Base-by-base conservation (phyloP, 2,888 invertebrate genomes). In the Ochlodes sylvanus region DNA sequence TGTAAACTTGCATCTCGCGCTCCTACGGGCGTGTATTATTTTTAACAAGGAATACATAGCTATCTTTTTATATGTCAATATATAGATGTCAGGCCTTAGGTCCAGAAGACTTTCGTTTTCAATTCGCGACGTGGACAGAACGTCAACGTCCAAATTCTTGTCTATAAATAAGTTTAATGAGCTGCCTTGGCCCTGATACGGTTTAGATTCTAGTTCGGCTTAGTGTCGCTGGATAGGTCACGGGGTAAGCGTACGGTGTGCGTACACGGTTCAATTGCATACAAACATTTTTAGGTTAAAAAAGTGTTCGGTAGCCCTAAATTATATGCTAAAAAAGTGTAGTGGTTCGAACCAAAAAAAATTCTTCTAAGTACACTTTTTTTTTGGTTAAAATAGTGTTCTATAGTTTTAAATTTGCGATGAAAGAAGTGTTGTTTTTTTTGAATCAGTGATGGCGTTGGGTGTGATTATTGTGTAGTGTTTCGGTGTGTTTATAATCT, bases 71-170 rank as follows among this genome's bases (percentile, higher is more conserved):
- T n/a, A n/a, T n/a, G n/a, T n/a, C n/a, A n/a, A n/a, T 27, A 5
- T 27, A 4, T 27, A 27, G 27, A 27, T 10, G 94, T 71, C 7
- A 9, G 7, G 14, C 19, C 10, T 7, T 42, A 42, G 41, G n/a
- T 12, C n/a, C 19, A 17, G n/a, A 27, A 44, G 15, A 44, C 44
- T 44, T 44, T 60, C 60, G 15, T 15, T 60, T 60, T 44, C 41
- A 10, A 27, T 9, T 19, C 9, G n/a, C 42, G 58, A 58, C 58
- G 58, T 58, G 0, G 58, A 6, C 38, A 6, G 19, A n/a, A 6
- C 32, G 44, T 44, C 27, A 15, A 15, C 27, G 27, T 32, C 60
- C 14, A 60, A 60, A 60, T 60, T 44, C 27, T 44, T 2, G 60
- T 27, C 42, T 60, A 60, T 19, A 32, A 60, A 60, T 60, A 60